phyloP scores from a whole-genome alignment of 2,888 invertebrate species.

The Agelastica alni region DNA sequence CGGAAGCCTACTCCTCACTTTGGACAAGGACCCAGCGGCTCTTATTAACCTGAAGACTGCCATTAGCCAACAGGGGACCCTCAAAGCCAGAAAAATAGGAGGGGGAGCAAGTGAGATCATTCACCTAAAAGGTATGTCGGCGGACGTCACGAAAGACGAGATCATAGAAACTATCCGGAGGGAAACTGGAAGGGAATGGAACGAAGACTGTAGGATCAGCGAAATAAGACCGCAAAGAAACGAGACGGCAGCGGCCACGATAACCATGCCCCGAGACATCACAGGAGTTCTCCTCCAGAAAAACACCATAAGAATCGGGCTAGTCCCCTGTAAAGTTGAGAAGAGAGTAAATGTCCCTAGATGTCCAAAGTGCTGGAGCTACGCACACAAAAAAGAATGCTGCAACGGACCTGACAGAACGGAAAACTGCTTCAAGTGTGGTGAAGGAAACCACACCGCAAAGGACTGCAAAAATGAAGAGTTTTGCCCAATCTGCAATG shows the following conservation, averaged over 20 bases:
- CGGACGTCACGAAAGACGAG: neutral
- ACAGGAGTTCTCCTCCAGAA: neutral
- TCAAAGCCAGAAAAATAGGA: neutral
- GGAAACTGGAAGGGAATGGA: neutral
- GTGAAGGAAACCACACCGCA: constrained; percentile 5
- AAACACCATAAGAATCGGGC: neutral
- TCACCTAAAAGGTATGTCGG: constrained; percentile 4
- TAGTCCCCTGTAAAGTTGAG: constrained; percentile 1
- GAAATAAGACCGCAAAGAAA: neutral
- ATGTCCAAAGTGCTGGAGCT: constrained; percentile 11
- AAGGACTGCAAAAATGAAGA: constrained; percentile 4
- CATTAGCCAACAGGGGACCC: neutral
- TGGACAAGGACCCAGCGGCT: neutral
- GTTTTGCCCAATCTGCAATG: neutral
- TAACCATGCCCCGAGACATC: neutral
- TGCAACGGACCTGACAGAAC: constrained; percentile 19
- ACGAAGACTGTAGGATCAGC: neutral
- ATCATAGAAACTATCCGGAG: neutral
- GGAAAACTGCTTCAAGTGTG: constrained; percentile 18
- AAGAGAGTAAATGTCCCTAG: neutral
- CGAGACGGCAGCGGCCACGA: constrained; percentile 3
- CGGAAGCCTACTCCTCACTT: neutral
- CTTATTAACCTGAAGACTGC: neutral
- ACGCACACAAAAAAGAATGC: too few relatives aligned
- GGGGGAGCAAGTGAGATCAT: neutral